phyloP scores from a whole-genome alignment of 2,113 vertebrate genomes.

The Thunnus thynnus region DNA sequence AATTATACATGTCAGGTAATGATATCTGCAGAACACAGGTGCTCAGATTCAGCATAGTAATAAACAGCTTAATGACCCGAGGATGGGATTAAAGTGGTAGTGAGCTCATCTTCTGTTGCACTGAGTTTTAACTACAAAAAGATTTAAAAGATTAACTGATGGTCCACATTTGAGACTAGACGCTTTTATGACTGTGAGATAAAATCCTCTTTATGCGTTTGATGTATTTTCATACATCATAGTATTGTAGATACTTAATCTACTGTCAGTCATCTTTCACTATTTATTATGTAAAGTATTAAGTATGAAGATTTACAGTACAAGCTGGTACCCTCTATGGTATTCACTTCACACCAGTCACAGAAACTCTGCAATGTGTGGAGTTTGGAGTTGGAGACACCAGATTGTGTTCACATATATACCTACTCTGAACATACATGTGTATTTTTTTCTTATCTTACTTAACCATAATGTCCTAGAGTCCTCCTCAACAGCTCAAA shows the following conservation, averaged over 20 bases:
- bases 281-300: too few relatives aligned
- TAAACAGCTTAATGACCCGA: background rate
- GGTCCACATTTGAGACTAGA: background rate
- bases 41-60: background rate
- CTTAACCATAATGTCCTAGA: background rate
- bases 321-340: background rate
- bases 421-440: background rate
- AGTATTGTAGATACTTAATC: background rate
- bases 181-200: background rate
- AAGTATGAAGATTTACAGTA: too few relatives aligned
- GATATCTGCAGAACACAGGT: slow-evolving; percentile 17
- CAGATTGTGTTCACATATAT: too few relatives aligned
- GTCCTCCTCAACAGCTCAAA: too few relatives aligned
- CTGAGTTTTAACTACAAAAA: background rate
- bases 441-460: background rate
- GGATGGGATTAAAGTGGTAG: slow-evolving; percentile 1
- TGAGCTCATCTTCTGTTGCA: background rate
- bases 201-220: background rate
- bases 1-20: slow-evolving; percentile 8
- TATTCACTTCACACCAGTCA: background rate
- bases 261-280: too few relatives aligned
- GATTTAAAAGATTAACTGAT: background rate
- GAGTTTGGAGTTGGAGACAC: too few relatives aligned
- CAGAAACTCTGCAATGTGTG: background rate
- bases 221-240: background rate